Evolutionary conservation across 2,113 vertebrate species (phyloP).

Genomic region (Actenoides hombroni): DNA sequence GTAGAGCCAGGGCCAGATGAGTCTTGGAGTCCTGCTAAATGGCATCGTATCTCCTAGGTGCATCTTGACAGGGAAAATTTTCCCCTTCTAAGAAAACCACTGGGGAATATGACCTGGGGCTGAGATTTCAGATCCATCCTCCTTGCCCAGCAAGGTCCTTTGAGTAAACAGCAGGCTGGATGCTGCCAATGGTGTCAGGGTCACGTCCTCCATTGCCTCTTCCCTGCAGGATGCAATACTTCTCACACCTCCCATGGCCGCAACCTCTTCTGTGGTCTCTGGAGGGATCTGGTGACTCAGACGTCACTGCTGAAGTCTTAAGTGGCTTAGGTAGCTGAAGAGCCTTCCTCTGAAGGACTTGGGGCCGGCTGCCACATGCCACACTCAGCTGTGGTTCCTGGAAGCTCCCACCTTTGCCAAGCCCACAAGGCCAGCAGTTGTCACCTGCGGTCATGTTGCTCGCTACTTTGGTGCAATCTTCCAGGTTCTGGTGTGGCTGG

Average conservation of each 20-base stretch:
- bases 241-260: neutral
- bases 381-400: fast-evolving
- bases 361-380: neutral
- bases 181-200: neutral
- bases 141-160: neutral
- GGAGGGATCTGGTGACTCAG: neutral
- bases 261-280: neutral
- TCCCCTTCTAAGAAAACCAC: neutral
- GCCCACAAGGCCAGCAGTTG: neutral
- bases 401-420: neutral
- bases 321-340: neutral
- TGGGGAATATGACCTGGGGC: neutral
- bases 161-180: neutral
- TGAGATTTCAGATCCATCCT: neutral
- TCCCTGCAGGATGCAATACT: neutral
- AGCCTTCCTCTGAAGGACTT: neutral
- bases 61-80: neutral
- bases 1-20: neutral
- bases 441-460: neutral
- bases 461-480: neutral
- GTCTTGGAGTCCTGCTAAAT: neutral
- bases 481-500: neutral
- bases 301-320: neutral
- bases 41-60: neutral
- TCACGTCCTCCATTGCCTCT: neutral